These are phyloP conservation scores for Volucella inanis DNA, from an alignment of 2,888 invertebrate species.

Conservation along the genomic window DNA sequence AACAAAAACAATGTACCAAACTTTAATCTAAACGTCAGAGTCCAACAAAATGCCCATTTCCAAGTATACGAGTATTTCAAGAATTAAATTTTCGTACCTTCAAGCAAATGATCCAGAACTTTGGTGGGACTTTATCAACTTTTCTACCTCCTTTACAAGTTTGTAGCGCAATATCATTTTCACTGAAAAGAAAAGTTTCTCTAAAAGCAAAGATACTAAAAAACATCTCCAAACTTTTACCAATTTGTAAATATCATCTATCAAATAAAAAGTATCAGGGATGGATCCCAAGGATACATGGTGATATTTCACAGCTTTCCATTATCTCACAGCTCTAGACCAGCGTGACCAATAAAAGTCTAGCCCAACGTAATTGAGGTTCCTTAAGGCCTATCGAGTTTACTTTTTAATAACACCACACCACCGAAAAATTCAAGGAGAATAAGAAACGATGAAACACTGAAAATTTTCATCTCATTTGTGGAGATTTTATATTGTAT, in stretches of 20 bases:
- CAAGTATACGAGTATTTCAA: not conserved
- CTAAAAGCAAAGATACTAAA: not conserved
- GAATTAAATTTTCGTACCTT: slow-evolving; percentile 11
- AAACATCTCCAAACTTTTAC: not conserved
- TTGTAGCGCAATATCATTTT: not conserved
- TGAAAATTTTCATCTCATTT: not conserved
- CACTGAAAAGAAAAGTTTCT: slow-evolving; percentile 1
- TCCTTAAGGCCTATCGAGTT: slow-evolving; percentile 10
- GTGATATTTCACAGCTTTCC: not conserved
- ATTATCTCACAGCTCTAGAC: not conserved
- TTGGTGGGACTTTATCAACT: not conserved
- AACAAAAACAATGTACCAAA: too few relatives aligned
- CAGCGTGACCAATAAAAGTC: not conserved
- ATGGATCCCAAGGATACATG: not conserved
- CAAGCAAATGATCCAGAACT: slow-evolving; percentile 1
- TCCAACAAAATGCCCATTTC: not conserved
- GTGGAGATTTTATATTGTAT: not conserved
- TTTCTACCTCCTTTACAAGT: not conserved
- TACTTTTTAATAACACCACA: slow-evolving; percentile 11
- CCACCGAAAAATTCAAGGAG: not conserved
- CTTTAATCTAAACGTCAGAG: too few relatives aligned
- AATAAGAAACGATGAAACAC: not conserved
- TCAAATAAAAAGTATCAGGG: not conserved
- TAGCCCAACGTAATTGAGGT: slow-evolving; percentile 7
- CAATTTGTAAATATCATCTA: not conserved